A percentile compares a stretch with the other conserved stretches of the same genome.
Evolutionary conservation across 1,140 invertebrate genomes (phyloP).

Genomic region (Lordiphosa mommai): DNA sequence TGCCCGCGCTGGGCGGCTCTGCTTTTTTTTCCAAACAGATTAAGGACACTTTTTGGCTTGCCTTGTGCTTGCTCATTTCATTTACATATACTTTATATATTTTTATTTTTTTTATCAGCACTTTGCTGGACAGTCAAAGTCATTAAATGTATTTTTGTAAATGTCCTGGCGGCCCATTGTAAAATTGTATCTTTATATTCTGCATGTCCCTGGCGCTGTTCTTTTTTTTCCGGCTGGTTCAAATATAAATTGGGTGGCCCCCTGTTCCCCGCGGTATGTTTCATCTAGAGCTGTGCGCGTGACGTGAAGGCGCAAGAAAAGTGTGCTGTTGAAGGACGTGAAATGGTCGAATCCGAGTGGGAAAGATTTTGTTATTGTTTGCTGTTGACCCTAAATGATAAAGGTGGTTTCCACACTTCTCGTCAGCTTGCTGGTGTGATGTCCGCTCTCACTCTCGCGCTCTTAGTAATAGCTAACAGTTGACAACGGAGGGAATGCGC

Average conservation of each 20-base stretch:
- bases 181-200: slow-evolving; percentile 46
- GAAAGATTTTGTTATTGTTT: too few species aligned
- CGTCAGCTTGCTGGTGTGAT: too few species aligned
- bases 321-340: too few species aligned
- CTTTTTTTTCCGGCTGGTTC: slow-evolving; percentile 34
- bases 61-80: slow-evolving; percentile 40
- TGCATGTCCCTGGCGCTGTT: slow-evolving; percentile 17
- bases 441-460: too few species aligned
- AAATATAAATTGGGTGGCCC: slow-evolving; percentile 64
- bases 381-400: too few species aligned
- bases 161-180: slow-evolving; percentile 55
- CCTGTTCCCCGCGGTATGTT: too few species aligned
- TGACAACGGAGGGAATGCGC: too few species aligned
- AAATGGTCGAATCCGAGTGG: too few species aligned
- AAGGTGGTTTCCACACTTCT: too few species aligned
- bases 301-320: neutral
- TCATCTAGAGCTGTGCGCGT: slow-evolving; percentile 24
- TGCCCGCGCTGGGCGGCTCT: slow-evolving; percentile 30
- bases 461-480: too few species aligned
- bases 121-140: slow-evolving; percentile 34
- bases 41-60: slow-evolving; percentile 50
- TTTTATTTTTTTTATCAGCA: slow-evolving; percentile 29
- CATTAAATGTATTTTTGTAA: slow-evolving; percentile 69
- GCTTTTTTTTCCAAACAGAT: slow-evolving; percentile 72
- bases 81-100: slow-evolving; percentile 28